Conservation (phyloP, 2,888 invertebrate species). For the Archips xylosteana region DNA sequence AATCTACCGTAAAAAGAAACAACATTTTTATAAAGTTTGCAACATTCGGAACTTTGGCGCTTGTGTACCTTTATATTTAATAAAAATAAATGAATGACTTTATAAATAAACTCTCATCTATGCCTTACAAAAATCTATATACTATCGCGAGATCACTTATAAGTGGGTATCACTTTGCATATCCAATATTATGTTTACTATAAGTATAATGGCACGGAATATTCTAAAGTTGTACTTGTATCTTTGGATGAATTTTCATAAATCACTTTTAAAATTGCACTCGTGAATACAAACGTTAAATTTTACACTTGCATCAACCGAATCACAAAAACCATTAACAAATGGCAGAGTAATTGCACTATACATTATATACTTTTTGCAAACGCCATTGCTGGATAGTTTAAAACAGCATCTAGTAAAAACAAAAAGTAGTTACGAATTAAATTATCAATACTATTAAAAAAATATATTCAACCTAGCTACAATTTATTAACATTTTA, state of each 20-base stretch:
- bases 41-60: not conserved
- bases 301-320: not conserved
- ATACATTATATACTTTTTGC: too few species aligned
- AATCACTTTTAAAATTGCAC: constrained; percentile 5
- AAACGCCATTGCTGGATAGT: too few species aligned
- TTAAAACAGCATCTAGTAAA: too few species aligned
- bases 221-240: constrained; percentile 31
- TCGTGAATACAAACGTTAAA: too few species aligned
- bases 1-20: not conserved
- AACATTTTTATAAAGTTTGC: not conserved
- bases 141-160: constrained; percentile 14
- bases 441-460: too few species aligned
- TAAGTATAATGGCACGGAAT: constrained; percentile 37
- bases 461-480: too few species aligned
- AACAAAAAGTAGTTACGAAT: too few species aligned
- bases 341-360: too few species aligned
- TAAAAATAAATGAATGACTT: not conserved
- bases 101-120: not conserved
- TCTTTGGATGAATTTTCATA: constrained; percentile 20
- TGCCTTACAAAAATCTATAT: not conserved
- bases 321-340: not conserved
- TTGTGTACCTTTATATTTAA: not conserved
- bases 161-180: constrained; percentile 26
- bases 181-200: constrained; percentile 1
- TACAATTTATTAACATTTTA: too few species aligned